These are phyloP conservation scores for Callipepla squamata DNA, from an alignment of 2,113 vertebrate genomes.

Conservation along the genomic window DNA sequence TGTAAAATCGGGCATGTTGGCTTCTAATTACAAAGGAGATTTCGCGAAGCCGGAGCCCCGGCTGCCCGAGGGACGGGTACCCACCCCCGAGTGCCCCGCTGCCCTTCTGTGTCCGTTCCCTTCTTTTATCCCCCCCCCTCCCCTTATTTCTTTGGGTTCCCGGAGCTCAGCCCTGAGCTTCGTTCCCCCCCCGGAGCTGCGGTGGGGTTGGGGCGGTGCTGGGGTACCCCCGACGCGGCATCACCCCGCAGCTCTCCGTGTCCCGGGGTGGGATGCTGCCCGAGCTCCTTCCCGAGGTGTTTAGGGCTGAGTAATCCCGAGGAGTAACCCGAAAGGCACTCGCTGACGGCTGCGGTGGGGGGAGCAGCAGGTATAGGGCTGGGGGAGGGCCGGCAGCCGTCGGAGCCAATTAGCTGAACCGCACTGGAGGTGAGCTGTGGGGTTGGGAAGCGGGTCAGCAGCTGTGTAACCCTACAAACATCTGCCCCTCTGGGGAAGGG, in stretches of 20 bases:
- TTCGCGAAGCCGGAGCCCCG: too few relatives aligned
- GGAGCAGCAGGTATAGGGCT: background rate
- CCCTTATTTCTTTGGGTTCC: too few relatives aligned
- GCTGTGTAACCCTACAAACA: constrained; percentile 64
- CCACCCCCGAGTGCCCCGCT: too few relatives aligned
- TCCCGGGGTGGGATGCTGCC: too few relatives aligned
- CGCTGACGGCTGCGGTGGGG: background rate
- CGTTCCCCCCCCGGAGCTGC: too few relatives aligned
- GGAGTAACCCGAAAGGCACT: constrained; percentile 66
- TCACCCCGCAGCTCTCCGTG: too few relatives aligned
- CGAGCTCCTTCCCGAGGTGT: background rate
- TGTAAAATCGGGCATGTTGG: constrained; percentile 64
- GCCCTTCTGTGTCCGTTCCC: too few relatives aligned
- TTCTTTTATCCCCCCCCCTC: too few relatives aligned
- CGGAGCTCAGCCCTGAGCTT: too few relatives aligned
- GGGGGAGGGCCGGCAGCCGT: constrained; percentile 18
- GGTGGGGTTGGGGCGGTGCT: too few relatives aligned
- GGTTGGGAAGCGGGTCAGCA: constrained; percentile 68
- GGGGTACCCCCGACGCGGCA: too few relatives aligned
- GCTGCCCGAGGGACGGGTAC: too few relatives aligned
- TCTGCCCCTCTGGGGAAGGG: constrained; percentile 21
- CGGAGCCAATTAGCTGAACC: constrained; percentile 45
- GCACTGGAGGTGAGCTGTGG: constrained; percentile 31
- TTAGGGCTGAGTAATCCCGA: constrained; percentile 42
- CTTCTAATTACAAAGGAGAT: constrained; percentile 56